A percentile compares a stretch with the other conserved stretches of the same genome.
Evolutionary conservation across 2,113 vertebrate species (phyloP).

Genomic region (Sula dactylatra): DNA sequence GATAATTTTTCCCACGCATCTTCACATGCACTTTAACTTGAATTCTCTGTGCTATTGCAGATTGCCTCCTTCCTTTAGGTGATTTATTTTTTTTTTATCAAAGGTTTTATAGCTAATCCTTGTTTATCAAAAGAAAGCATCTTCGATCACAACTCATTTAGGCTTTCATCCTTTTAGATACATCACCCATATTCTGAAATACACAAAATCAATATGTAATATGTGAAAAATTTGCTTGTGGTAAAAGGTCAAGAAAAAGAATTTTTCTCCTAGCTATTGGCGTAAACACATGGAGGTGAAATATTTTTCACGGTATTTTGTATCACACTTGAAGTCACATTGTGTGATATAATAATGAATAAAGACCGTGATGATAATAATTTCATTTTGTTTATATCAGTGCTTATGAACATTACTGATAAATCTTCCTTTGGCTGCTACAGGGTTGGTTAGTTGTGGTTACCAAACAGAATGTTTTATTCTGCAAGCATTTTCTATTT

Average conservation of each 20-base stretch:
- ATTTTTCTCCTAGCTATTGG: constrained; percentile 23
- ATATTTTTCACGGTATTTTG: constrained; percentile 4
- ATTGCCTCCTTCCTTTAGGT: not conserved
- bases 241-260: constrained; percentile 30
- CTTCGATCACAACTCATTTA: not conserved
- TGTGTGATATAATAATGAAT: constrained; percentile 31
- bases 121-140: not conserved
- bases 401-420: not conserved
- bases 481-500: not conserved
- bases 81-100: not conserved
- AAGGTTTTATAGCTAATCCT: not conserved
- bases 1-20: not conserved
- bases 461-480: not conserved
- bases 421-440: not conserved
- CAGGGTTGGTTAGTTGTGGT: not conserved
- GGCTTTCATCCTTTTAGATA: constrained; percentile 2
- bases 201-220: constrained; percentile 45
- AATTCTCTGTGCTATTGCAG: not conserved
- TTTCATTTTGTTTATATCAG: not conserved
- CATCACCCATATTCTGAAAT: not conserved
- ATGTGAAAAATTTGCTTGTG: constrained; percentile 15
- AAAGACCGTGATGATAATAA: not conserved
- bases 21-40: not conserved
- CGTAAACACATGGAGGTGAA: constrained; percentile 14
- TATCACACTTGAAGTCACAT: constrained; percentile 8